phyloP scores from a whole-genome alignment of 2,797 vertebrate genomes.

The Pseudotriccus pelzelni region DNA sequence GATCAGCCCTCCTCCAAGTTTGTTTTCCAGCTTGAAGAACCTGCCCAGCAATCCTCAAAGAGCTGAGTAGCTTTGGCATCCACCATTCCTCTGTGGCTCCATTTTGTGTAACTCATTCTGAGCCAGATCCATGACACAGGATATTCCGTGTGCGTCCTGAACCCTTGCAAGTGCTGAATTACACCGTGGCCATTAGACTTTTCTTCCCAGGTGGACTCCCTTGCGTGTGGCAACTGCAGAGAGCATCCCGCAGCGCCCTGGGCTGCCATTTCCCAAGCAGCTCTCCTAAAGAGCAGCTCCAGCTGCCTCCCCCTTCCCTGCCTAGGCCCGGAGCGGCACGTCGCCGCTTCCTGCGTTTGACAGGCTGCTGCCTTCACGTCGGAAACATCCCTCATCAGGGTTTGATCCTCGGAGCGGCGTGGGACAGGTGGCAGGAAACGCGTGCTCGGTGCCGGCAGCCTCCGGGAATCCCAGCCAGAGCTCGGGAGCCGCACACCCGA shows the following conservation, averaged over 20 bases:
- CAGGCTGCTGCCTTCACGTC: not conserved
- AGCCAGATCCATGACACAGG: not conserved
- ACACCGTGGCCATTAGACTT: not conserved
- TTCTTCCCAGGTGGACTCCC: not conserved
- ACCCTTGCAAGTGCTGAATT: not conserved
- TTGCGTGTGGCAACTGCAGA: not conserved
- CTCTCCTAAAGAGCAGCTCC: not conserved
- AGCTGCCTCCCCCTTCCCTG: not conserved
- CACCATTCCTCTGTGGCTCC: not conserved
- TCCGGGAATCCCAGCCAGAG: not conserved
- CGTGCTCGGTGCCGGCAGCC: not conserved
- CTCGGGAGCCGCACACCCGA: rapidly evolving
- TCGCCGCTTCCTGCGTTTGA: slow-evolving; percentile 43
- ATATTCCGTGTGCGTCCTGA: not conserved
- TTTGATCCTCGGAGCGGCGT: not conserved
- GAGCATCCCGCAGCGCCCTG: not conserved
- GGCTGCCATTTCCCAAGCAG: not conserved
- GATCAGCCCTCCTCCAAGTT: not conserved
- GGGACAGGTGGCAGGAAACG: slow-evolving; percentile 57
- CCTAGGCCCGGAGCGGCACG: not conserved
- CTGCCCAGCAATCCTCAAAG: not conserved
- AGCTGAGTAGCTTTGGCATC: not conserved
- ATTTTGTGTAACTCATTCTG: not conserved
- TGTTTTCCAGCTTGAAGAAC: not conserved
- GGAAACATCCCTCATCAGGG: not conserved